These are phyloP conservation scores for Phrynocephalus forsythii DNA, from an alignment of 2,797 vertebrate species.

Conservation along the genomic window DNA sequence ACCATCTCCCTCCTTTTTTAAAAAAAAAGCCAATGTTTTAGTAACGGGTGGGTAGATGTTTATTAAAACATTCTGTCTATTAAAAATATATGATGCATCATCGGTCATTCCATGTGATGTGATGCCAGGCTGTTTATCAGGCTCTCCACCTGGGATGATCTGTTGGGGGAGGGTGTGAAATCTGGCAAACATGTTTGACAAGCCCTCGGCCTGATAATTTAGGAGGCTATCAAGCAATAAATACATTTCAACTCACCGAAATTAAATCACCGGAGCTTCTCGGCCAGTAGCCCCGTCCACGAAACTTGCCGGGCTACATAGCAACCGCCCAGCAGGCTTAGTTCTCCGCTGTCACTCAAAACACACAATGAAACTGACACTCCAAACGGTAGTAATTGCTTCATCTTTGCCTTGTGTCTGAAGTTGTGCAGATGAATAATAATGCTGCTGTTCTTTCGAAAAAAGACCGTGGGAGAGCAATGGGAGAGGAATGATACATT, in stretches of 20 bases:
- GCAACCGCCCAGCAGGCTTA: slow-evolving; percentile 50
- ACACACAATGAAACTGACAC: slow-evolving; percentile 36
- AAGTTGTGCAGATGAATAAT: slow-evolving; percentile 75
- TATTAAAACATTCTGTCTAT: slow-evolving; percentile 85
- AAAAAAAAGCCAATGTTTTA: slow-evolving; percentile 51
- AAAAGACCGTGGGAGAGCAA: background rate
- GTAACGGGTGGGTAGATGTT: slow-evolving; percentile 69
- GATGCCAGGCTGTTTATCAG: slow-evolving; percentile 77
- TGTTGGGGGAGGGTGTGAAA: slow-evolving; percentile 61
- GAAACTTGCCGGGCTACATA: slow-evolving; percentile 43
- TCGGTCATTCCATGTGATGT: slow-evolving; percentile 82
- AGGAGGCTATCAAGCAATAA: slow-evolving; percentile 64
- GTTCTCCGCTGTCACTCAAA: slow-evolving; percentile 58
- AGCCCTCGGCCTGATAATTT: slow-evolving; percentile 64
- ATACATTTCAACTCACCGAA: slow-evolving; percentile 68
- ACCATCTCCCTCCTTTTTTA: slow-evolving; percentile 56
- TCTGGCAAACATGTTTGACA: slow-evolving; percentile 73
- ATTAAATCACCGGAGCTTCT: slow-evolving; percentile 66
- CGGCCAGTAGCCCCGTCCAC: slow-evolving; percentile 40
- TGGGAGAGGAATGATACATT: slow-evolving; percentile 16
- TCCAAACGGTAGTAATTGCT: slow-evolving; percentile 60
- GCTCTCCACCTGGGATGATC: slow-evolving; percentile 72
- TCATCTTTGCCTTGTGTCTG: slow-evolving; percentile 73
- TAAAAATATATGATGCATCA: slow-evolving; percentile 84
- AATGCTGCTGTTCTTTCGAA: slow-evolving; percentile 37